Base-by-base conservation (phyloP, 2,797 vertebrate species). In the Hypotaenidia philippensis region DNA sequence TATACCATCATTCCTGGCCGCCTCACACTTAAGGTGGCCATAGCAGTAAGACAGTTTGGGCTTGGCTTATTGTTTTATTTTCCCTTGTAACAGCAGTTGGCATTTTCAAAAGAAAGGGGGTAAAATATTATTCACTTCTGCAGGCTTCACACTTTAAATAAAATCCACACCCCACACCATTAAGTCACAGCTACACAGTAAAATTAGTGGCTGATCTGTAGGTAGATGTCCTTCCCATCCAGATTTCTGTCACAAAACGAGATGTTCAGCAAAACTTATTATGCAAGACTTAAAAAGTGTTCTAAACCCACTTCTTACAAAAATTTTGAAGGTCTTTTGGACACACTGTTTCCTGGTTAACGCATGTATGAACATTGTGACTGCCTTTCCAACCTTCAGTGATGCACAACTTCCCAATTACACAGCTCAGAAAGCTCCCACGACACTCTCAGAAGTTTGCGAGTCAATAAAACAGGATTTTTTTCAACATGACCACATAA, bases 181-280 rank as follows among this genome's bases (percentile, higher is more conserved):
- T 36, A 38, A 10, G 9, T 23, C 17, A 26, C 53, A 78, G 0
- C 22, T 29, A 11, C 2, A 26, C 13, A 4, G 36, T 10, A 71
- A 68, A 66, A 27, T 34, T 27, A 61, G 57, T 5, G 15, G 38
- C 25, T 13, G 44, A 11, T 36, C 59, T 59, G 79, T 25, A 75
- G 5, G 4, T 26, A 9, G 36, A 44, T 56, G 60, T 27, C 27
- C 45, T 34, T 50, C n/a, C 21, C 60, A 80, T 72, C 44, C 41
- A 76, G 10, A 29, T 1, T 44, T 44, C 31, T 50, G 12, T 11
- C 29, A 64, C 20, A 34, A 34, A 65, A 47, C 41, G 20, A 44
- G 29, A 7, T 86, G 63, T 66, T 27, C 83, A 88, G 65, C 40
- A 71, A 68, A 89, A 78, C 9, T 66, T 63, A 40, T 13, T 40